These are phyloP conservation scores for Tridacna crocea DNA, from an alignment of 2,888 invertebrate species.

Conservation along the genomic window DNA sequence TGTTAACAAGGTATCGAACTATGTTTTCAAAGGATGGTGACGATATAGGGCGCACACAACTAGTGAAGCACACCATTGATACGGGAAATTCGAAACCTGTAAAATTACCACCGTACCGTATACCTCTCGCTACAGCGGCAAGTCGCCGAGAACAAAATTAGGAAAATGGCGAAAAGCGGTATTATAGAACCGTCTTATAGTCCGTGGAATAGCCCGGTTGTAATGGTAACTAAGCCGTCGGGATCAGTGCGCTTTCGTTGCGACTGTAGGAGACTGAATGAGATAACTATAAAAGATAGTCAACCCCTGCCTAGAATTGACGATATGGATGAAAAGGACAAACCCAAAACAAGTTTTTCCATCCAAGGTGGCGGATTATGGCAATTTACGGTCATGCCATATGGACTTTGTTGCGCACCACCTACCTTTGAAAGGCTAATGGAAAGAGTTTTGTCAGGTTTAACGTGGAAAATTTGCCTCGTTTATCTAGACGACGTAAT, in stretches of 20 bases:
- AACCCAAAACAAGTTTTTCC: no score
- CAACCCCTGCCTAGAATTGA: slow-evolving; percentile 63
- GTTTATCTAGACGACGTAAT: no score
- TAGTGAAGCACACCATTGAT: slow-evolving; percentile 41
- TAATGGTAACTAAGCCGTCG: slow-evolving; percentile 55
- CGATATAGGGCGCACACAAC: slow-evolving; percentile 43
- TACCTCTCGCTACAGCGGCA: slow-evolving; percentile 44
- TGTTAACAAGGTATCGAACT: slow-evolving; percentile 34
- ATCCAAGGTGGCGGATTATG: no score
- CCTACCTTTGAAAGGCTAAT: no score
- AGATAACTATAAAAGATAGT: slow-evolving; percentile 53
- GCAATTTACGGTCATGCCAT: no score
- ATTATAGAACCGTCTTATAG: slow-evolving; percentile 38
- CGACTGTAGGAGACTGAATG: slow-evolving; percentile 55
- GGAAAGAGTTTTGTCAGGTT: no score
- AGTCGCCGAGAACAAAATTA: slow-evolving; percentile 43
- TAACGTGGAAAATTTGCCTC: no score
- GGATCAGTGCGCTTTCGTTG: slow-evolving; percentile 51
- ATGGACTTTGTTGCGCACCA: no score
- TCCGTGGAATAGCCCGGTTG: slow-evolving; percentile 58
- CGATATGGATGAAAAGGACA: no score
- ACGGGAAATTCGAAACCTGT: slow-evolving; percentile 29
- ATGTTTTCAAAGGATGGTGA: slow-evolving; percentile 28
- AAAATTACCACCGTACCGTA: slow-evolving; percentile 33
- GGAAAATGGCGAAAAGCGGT: slow-evolving; percentile 38